Conservation (phyloP, 2,888 invertebrate species). For the Xylota sylvarum region DNA sequence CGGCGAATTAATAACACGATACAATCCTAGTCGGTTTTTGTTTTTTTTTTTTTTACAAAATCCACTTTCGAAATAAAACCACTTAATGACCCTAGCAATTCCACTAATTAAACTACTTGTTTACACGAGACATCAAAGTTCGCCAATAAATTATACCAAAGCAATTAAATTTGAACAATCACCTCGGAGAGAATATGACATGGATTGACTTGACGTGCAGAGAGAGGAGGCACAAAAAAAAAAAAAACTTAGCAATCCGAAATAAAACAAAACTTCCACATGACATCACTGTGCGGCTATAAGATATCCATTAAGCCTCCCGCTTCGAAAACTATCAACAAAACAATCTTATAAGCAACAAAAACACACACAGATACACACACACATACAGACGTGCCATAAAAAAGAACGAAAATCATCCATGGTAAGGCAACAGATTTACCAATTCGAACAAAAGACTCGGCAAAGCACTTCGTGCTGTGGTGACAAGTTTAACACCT, state of each 20-base stretch:
- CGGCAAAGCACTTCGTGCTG: constrained; percentile 14
- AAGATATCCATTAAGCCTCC: constrained; percentile 25
- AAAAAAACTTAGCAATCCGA: too few species aligned
- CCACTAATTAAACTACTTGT: constrained; percentile 35
- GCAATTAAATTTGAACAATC: constrained; percentile 51
- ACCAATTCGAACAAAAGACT: not conserved
- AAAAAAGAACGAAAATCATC: constrained; percentile 14
- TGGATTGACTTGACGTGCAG: constrained; percentile 11
- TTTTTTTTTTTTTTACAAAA: not conserved
- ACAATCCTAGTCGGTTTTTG: not conserved
- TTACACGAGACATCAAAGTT: constrained; percentile 50
- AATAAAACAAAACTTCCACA: constrained; percentile 7
- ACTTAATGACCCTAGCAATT: constrained; percentile 26
- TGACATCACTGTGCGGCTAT: constrained; percentile 35
- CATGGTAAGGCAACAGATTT: constrained; percentile 16
- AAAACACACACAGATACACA: not conserved
- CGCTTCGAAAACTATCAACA: constrained; percentile 1
- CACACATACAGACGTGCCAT: not conserved
- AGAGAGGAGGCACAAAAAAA: too few species aligned
- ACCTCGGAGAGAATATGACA: constrained; percentile 8
- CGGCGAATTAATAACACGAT: constrained; percentile 1
- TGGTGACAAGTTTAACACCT: constrained; percentile 48
- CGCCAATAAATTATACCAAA: constrained; percentile 28
- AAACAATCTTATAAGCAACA: constrained; percentile 5
- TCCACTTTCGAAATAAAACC: constrained; percentile 7